A percentile compares a stretch with the other conserved stretches of the same genome.
Evolutionary conservation across 2,797 vertebrate genomes (phyloP).

Genomic region (Forpus xanthops): DNA sequence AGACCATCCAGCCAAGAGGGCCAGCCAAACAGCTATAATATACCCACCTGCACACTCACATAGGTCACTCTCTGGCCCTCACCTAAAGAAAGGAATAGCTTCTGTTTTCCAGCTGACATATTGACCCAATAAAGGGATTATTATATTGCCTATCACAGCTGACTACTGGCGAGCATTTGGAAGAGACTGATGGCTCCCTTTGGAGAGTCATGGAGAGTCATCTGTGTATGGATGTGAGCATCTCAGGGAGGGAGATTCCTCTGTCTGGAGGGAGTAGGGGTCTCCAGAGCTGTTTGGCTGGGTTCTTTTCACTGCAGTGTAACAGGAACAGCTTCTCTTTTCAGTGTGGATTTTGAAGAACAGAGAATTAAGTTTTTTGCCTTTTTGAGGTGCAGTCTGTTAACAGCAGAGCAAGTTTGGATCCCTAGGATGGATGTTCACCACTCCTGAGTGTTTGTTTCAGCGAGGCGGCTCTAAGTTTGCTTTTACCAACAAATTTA

Average conservation of each 20-base stretch:
- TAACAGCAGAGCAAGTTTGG: not conserved
- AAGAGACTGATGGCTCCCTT: conserved; percentile 59
- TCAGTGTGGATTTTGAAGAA: not conserved
- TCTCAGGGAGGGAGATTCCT: not conserved
- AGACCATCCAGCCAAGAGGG: not conserved
- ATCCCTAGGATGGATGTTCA: not conserved
- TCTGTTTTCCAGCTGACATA: conserved; percentile 75
- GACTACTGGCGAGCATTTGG: conserved; percentile 39
- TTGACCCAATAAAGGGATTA: conserved; percentile 71
- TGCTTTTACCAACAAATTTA: not conserved
- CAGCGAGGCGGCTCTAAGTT: not conserved
- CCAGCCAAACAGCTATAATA: not conserved
- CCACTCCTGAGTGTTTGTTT: not conserved
- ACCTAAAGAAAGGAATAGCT: conserved; percentile 33
- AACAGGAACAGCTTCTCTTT: not conserved
- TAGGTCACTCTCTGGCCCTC: conserved; percentile 56
- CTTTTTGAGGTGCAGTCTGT: not conserved
- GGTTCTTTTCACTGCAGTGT: not conserved
- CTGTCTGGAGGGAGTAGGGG: not conserved
- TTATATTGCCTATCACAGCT: conserved; percentile 60
- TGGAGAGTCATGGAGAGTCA: conserved; percentile 4
- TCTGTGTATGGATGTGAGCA: not conserved
- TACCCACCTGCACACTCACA: not conserved
- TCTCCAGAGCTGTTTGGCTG: not conserved
- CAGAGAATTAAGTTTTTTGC: not conserved